Base-by-base conservation (phyloP, 2,113 vertebrate genomes). In the Grammomys dolichurus region DNA sequence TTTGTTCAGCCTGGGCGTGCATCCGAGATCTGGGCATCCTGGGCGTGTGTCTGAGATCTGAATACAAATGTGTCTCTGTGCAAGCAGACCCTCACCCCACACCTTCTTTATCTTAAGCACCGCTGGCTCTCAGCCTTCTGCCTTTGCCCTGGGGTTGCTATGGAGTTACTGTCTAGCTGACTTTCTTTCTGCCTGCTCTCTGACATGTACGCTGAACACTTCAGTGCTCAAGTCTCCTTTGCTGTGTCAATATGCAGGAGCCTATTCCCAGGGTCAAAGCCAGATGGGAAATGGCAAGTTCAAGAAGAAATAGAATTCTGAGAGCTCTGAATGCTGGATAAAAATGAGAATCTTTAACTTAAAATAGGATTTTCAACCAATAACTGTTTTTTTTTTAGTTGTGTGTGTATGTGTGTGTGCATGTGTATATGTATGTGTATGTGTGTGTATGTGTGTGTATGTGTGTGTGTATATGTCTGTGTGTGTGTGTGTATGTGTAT, bases 181-280 rank as follows among this genome's bases (percentile, higher is more conserved):
- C 46, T 36, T 77, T 48, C 43, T 9, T 89, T 28, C n/a, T 48
- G 43, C 33, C 1, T 3, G 24, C 12, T 28, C 63, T 7, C 10
- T 17, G n/a, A 48, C 51, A 3, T 3, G 5, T 43, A 14, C 10
- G 60, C 63, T 70, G 65, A 40, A 11, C 17, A 9, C 0, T 3
- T 54, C 13, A 7, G 20, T 8, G 33, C 5, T 33, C 9, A 46
- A 3, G 22, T 33, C 51, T 20, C 3, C 6, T 9, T 80, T 1
- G 16, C 28, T 2, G 22, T 2, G 31, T 40, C 20, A 5, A 0
- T 0, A 4, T 10, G 24, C 54, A 40, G 20, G 72, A 54, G 17
- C 31, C 22, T 46, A 1, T n/a, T 67, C 43, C 90, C 65, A 58
- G 60, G 82, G 69, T 91, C 84, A 93, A 46, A 84, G 81, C 9